Conservation (phyloP, 1,140 invertebrate species). For the Drosophila sp. region DNA sequence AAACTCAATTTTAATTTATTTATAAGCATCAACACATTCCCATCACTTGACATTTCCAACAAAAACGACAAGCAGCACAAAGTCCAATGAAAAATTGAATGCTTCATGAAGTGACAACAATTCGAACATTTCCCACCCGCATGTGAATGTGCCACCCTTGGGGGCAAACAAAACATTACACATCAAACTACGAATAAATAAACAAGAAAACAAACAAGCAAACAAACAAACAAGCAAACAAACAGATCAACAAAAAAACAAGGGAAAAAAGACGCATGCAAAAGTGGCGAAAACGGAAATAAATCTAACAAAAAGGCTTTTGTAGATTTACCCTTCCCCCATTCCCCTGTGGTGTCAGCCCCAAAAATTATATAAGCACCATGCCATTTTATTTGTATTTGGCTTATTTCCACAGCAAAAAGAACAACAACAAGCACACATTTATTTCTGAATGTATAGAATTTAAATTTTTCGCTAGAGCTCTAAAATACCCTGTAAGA, state of each 20-base stretch:
- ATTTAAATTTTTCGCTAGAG: slow-evolving; percentile 4
- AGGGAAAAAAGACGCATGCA: slow-evolving; percentile 62
- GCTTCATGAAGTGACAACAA: slow-evolving; percentile 49
- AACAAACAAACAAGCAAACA: slow-evolving; percentile 34
- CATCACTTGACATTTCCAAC: slow-evolving; percentile 14
- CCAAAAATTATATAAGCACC: slow-evolving; percentile 55
- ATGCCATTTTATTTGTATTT: slow-evolving; percentile 59
- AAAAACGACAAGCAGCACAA: slow-evolving; percentile 24
- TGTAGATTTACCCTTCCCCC: slow-evolving; percentile 40
- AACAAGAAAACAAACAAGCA: slow-evolving; percentile 47
- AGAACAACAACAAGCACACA: slow-evolving; percentile 6
- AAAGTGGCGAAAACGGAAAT: slow-evolving; percentile 74
- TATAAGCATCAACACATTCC: slow-evolving; percentile 44
- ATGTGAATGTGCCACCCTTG: slow-evolving; percentile 20
- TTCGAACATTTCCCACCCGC: slow-evolving; percentile 39
- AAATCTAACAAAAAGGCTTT: slow-evolving; percentile 80
- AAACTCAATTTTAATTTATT: slow-evolving; percentile 61
- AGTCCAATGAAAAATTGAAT: slow-evolving; percentile 44
- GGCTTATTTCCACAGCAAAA: slow-evolving; percentile 63
- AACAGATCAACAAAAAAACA: slow-evolving; percentile 18
- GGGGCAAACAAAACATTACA: slow-evolving; percentile 46
- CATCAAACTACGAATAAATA: slow-evolving; percentile 49
- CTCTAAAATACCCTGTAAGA: background rate
- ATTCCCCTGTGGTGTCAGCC: slow-evolving; percentile 15
- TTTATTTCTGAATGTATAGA: slow-evolving; percentile 23